These are phyloP conservation scores for Paracyclopina nana DNA, from an alignment of 1,140 invertebrate genomes.

Conservation along the genomic window DNA sequence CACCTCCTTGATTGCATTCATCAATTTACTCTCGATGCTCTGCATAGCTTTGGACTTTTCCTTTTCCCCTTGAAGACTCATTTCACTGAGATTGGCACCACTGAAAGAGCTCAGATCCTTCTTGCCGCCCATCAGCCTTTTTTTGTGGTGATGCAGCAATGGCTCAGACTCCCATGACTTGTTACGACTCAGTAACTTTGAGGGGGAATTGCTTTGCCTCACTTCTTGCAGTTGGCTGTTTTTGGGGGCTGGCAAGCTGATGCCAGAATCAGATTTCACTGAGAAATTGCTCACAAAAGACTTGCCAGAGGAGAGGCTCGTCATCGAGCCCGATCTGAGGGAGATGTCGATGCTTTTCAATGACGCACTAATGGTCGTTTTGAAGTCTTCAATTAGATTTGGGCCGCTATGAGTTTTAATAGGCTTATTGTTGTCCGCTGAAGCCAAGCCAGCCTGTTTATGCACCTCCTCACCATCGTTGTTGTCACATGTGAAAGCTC, in stretches of 20 bases:
- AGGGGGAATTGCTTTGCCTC: no score
- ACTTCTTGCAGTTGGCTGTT: no score
- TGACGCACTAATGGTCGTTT: slow-evolving; percentile 5
- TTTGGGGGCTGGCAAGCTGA: not conserved
- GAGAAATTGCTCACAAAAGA: slow-evolving; percentile 9
- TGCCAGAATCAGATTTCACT: slow-evolving; percentile 14
- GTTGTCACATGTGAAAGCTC: no score
- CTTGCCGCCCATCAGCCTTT: no score
- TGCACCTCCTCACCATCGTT: no score
- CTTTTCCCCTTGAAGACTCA: not conserved
- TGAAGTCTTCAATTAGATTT: not conserved
- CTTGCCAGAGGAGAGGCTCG: slow-evolving; percentile 14
- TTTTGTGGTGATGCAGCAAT: no score
- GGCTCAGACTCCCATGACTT: slow-evolving; percentile 8
- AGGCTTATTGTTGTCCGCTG: no score
- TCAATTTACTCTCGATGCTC: slow-evolving; percentile 1
- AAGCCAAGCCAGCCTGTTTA: no score
- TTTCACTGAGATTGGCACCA: no score
- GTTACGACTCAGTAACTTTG: no score
- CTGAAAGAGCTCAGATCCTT: no score
- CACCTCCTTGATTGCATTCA: slow-evolving; percentile 15
- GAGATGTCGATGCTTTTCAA: slow-evolving; percentile 3
- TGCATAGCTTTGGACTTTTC: slow-evolving; percentile 1
- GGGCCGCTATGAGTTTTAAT: no score
- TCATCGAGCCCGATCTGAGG: slow-evolving; percentile 11